A percentile compares a stretch with the other conserved stretches of the same genome.
phyloP scores from a whole-genome alignment of 2,888 invertebrate genomes.

The Lasioglossum oenotherae region DNA sequence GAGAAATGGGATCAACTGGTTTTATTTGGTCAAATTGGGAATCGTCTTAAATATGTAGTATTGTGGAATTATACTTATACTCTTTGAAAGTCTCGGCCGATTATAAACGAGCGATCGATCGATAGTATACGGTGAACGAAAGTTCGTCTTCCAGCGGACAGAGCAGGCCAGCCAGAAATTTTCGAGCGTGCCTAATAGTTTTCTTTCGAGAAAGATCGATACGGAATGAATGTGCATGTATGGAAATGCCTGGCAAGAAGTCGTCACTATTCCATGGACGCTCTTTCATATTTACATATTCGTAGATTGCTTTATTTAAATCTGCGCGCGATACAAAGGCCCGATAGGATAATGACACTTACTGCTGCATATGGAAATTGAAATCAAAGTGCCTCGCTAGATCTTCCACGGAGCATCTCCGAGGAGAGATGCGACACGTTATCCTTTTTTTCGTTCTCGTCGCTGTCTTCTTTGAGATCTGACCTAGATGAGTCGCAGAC shows the following conservation, averaged over 20 bases:
- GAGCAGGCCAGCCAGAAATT: constrained; percentile 1
- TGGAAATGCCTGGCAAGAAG: constrained; percentile 44
- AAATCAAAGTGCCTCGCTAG: constrained; percentile 60
- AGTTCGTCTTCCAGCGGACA: background rate
- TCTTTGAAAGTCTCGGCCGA: background rate
- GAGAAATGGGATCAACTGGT: background rate
- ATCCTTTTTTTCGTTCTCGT: background rate
- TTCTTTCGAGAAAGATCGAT: constrained; percentile 36
- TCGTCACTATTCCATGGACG: constrained; percentile 36
- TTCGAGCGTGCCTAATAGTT: constrained; percentile 17
- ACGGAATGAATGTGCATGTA: constrained; percentile 48
- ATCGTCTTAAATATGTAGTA: background rate
- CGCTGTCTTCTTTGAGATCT: constrained; percentile 6
- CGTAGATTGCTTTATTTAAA: constrained; percentile 64
- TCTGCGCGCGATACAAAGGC: constrained; percentile 62
- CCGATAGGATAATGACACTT: constrained; percentile 69
- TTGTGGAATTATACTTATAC: background rate
- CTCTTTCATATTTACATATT: constrained; percentile 67
- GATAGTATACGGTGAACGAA: background rate
- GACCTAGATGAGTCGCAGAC: background rate
- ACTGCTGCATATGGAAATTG: constrained; percentile 71
- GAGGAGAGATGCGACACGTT: constrained; percentile 18
- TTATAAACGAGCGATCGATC: background rate
- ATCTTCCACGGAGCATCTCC: constrained; percentile 41
- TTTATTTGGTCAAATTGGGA: background rate